Evolutionary conservation across 2,888 invertebrate species (phyloP).

Genomic region (Rotaria magnacalcarata): DNA sequence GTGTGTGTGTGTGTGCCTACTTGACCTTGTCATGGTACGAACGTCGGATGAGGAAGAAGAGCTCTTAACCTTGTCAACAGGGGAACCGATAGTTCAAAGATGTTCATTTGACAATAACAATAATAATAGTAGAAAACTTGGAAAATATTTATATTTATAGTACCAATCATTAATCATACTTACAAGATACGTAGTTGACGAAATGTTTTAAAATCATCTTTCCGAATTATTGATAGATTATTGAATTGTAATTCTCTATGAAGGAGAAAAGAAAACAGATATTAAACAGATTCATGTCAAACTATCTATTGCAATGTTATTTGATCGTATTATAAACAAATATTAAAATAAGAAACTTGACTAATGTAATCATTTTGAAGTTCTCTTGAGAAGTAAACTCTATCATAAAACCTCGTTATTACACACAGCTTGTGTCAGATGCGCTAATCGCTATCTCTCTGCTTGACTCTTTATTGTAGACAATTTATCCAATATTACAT

Average conservation of each 20-base stretch:
- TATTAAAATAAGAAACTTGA: not conserved
- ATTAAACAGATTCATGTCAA: not conserved
- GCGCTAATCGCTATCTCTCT: not conserved
- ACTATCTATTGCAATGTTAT: not conserved
- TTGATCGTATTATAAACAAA: not conserved
- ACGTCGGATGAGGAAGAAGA: slow-evolving; percentile 26
- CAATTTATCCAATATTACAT: not conserved
- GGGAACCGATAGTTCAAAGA: not conserved
- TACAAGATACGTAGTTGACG: slow-evolving; percentile 29
- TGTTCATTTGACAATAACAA: not conserved
- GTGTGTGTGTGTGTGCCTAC: not conserved
- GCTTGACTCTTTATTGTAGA: not conserved
- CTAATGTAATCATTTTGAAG: not conserved
- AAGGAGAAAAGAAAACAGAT: not conserved
- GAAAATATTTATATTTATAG: not conserved
- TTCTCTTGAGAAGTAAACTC: slow-evolving; percentile 5
- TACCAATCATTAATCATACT: slow-evolving; percentile 5
- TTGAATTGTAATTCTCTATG: slow-evolving; percentile 33
- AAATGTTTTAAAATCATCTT: slow-evolving; percentile 18
- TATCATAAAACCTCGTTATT: not conserved
- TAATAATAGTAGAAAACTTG: not conserved
- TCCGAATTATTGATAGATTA: slow-evolving; percentile 29
- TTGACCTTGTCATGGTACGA: slow-evolving; percentile 10
- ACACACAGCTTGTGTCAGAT: not conserved
- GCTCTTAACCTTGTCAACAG: slow-evolving; percentile 4